Evolutionary conservation across 2,113 vertebrate genomes (phyloP).

Genomic region (Nanger granti): DNA sequence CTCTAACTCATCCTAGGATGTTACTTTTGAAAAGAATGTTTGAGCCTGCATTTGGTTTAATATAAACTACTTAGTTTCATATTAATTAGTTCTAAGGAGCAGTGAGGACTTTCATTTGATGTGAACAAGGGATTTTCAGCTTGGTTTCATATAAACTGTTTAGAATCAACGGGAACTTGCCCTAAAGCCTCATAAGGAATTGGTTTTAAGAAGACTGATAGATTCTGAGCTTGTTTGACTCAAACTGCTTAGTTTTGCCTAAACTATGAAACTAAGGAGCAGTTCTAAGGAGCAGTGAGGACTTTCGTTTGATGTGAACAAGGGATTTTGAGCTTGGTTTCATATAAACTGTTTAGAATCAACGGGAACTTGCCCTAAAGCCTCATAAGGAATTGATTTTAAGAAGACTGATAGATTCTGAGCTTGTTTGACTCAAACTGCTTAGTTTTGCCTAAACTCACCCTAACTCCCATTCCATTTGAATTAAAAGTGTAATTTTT

Average conservation of each 20-base stretch:
- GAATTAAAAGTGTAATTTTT: neutral
- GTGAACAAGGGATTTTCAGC: neutral
- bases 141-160: neutral
- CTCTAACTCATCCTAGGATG: neutral
- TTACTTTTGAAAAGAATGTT: neutral
- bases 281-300: neutral
- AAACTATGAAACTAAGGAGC: too few relatives aligned
- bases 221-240: constrained; percentile 20
- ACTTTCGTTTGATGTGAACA: neutral
- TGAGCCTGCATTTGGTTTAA: neutral
- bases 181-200: neutral
- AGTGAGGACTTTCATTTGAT: neutral
- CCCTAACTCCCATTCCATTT: neutral
- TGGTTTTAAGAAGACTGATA: neutral
- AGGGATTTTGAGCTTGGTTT: neutral
- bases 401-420: neutral
- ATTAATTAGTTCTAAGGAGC: neutral
- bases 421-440: constrained; percentile 19
- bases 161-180: neutral
- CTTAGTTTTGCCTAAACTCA: constrained; percentile 5
- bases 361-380: neutral
- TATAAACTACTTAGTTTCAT: neutral
- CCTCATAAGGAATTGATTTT: neutral
- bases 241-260: too few relatives aligned
- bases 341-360: neutral